Conservation (phyloP, 2,888 invertebrate genomes). For the Vanessa cardui region DNA sequence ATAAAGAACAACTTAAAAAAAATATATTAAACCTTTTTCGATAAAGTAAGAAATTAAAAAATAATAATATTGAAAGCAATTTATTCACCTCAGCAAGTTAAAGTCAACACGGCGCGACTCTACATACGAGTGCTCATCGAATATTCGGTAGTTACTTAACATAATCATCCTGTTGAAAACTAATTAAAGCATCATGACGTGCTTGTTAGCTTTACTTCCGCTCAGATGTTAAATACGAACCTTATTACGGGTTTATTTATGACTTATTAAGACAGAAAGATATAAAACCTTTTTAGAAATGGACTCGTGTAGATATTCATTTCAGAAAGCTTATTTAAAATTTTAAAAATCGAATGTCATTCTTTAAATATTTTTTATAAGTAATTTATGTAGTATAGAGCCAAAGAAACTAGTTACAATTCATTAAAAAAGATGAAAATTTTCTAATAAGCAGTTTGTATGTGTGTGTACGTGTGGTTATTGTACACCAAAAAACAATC, state of each 20-base stretch:
- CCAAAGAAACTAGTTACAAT: too few relatives aligned
- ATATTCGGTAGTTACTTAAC: constrained; percentile 46
- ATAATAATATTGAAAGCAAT: background rate
- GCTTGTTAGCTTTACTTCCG: constrained; percentile 59
- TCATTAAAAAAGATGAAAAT: too few relatives aligned
- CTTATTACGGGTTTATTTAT: constrained; percentile 32
- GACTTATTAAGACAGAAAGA: constrained; percentile 19
- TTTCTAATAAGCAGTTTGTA: too few relatives aligned
- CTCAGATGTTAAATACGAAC: constrained; percentile 34
- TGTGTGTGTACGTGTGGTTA: too few relatives aligned
- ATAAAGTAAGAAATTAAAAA: background rate
- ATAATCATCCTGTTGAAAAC: constrained; percentile 51
- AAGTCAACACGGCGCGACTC: constrained; percentile 27
- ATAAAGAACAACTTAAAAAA: background rate
- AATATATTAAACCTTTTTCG: background rate
- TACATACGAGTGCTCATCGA: constrained; percentile 38
- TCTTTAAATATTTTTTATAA: too few relatives aligned
- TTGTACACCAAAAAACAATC: too few relatives aligned
- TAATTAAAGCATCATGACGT: constrained; percentile 60
- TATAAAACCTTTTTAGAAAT: constrained; percentile 23
- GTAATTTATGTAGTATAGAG: too few relatives aligned
- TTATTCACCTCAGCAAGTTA: constrained; percentile 8
- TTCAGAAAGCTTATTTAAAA: constrained; percentile 3
- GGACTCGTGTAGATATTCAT: constrained; percentile 6
- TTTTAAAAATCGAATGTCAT: background rate